phyloP scores from a whole-genome alignment of 2,113 vertebrate genomes.

The Coturnix japonica region DNA sequence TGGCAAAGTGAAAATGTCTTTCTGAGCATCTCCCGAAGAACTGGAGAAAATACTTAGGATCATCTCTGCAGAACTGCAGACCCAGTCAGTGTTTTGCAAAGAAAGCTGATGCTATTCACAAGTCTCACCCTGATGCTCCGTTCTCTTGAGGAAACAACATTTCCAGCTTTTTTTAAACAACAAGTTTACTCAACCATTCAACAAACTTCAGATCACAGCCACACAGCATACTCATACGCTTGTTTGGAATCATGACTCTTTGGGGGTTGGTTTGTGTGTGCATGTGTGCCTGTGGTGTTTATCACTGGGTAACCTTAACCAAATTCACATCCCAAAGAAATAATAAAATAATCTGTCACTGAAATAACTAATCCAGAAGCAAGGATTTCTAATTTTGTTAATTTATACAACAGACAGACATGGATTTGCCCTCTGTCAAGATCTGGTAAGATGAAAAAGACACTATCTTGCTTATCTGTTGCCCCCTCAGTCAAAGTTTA shows the following conservation, averaged over 20 bases:
- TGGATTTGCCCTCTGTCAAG: conserved; percentile 66
- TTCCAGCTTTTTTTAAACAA: conserved; percentile 74
- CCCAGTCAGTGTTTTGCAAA: conserved; percentile 21
- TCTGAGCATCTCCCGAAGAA: conserved; percentile 33
- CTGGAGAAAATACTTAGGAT: neutral
- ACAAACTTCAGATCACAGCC: conserved; percentile 10
- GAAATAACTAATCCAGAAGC: conserved; percentile 52
- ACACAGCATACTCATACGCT: neutral
- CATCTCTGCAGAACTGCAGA: neutral
- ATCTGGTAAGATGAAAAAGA: conserved; percentile 76
- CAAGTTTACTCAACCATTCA: conserved; percentile 72
- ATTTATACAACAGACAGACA: conserved; percentile 74
- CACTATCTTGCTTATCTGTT: conserved; percentile 77
- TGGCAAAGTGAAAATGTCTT: conserved; percentile 63
- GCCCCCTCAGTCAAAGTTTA: conserved; percentile 79
- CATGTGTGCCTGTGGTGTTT: rapidly evolving
- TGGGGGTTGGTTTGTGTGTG: neutral
- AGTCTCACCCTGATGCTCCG: conserved; percentile 40
- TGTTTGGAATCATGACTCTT: neutral
- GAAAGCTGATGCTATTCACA: conserved; percentile 62
- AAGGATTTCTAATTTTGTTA: conserved; percentile 55
- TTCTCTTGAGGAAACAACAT: conserved; percentile 36
- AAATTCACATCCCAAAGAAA: conserved; percentile 3
- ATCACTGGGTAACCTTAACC: neutral
- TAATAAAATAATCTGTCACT: neutral